Conservation (phyloP, 2,113 vertebrate species). For the Strix aluco region DNA sequence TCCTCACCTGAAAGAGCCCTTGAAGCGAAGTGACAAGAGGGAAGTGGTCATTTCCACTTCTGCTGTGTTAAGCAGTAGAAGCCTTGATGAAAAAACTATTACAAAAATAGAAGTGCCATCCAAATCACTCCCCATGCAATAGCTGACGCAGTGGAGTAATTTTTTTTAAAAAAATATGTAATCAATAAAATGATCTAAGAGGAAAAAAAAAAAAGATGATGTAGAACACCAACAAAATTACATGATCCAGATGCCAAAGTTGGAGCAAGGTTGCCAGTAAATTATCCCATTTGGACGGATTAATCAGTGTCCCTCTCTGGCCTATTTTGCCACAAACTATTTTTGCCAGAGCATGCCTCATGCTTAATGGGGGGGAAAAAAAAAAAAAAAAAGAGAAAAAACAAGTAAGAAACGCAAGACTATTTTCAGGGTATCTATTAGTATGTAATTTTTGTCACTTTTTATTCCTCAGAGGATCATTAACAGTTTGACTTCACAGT, state of each 20-base stretch:
- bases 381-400: neutral
- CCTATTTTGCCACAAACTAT: neutral
- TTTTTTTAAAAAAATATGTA: neutral
- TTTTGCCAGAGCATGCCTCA: neutral
- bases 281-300: neutral
- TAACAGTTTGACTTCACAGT: slow-evolving; percentile 16
- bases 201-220: neutral
- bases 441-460: neutral
- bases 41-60: neutral
- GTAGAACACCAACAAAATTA: neutral
- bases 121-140: neutral
- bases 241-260: neutral
- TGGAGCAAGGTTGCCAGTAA: neutral
- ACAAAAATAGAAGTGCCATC: neutral
- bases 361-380: neutral
- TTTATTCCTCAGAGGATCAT: neutral
- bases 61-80: neutral
- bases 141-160: neutral
- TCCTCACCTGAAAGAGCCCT: neutral
- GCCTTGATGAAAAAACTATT: neutral
- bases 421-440: neutral
- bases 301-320: slow-evolving; percentile 2
- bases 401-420: neutral
- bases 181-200: neutral
- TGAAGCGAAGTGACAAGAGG: neutral